Evolutionary conservation across 1,140 invertebrate genomes (phyloP).

Genomic region (Drosophila neocordata): DNA sequence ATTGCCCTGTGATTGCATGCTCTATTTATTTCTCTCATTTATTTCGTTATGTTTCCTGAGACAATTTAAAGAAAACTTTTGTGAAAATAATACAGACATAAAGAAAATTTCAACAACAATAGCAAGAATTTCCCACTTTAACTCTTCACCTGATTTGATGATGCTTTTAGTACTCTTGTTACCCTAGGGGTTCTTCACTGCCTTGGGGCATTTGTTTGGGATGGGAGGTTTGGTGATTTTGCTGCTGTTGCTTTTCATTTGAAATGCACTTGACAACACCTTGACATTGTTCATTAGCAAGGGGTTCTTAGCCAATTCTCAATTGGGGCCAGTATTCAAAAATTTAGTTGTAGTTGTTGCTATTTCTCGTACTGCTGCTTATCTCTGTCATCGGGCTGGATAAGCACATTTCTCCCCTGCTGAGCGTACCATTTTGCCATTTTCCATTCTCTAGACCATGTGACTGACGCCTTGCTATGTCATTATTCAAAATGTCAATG

Average conservation of each 20-base stretch:
- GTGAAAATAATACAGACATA: no score
- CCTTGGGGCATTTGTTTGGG: no score
- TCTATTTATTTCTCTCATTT: no score
- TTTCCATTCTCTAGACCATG: slow-evolving; percentile 19
- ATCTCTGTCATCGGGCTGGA: slow-evolving; percentile 44
- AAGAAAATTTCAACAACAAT: no score
- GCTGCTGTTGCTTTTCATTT: slow-evolving; percentile 17
- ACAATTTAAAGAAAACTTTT: no score
- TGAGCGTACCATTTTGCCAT: background rate
- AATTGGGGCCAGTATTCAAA: slow-evolving; percentile 45
- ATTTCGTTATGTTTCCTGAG: no score
- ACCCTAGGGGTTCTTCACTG: no score
- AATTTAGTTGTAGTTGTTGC: slow-evolving; percentile 13
- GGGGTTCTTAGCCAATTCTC: slow-evolving; percentile 32
- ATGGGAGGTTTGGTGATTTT: slow-evolving; percentile 14
- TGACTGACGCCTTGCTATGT: slow-evolving; percentile 43
- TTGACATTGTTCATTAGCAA: slow-evolving; percentile 74
- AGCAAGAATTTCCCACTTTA: no score
- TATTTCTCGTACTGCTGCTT: slow-evolving; percentile 21
- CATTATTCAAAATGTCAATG: slow-evolving; percentile 81
- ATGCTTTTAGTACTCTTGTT: no score
- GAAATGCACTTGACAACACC: slow-evolving; percentile 77
- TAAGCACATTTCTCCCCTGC: slow-evolving; percentile 30
- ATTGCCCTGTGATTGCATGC: no score
- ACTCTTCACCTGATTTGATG: no score